These are phyloP conservation scores for Sylvia atricapilla DNA, from an alignment of 2,113 vertebrate genomes.

Conservation along the genomic window DNA sequence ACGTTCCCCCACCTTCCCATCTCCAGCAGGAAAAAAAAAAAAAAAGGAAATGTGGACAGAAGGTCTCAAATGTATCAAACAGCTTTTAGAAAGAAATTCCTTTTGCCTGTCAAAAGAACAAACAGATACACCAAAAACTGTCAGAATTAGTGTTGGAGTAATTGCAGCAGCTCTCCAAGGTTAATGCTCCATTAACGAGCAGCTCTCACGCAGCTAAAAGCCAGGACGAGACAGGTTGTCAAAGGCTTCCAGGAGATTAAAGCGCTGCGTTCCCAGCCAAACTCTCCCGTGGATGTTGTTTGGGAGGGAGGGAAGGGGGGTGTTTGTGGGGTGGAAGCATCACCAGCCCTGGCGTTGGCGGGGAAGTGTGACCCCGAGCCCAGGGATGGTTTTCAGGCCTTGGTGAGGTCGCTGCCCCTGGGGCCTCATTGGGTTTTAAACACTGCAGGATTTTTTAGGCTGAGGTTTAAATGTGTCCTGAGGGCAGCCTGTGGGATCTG, in stretches of 20 bases:
- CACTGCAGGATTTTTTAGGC: not conserved
- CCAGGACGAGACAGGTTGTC: constrained; percentile 72
- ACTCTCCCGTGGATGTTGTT: constrained; percentile 53
- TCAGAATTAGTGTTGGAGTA: constrained; percentile 59
- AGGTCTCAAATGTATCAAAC: constrained; percentile 66
- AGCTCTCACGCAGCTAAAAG: constrained; percentile 66
- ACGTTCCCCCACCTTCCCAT: not conserved
- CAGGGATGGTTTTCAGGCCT: not conserved
- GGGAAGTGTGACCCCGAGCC: rapidly evolving
- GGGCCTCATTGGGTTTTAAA: rapidly evolving
- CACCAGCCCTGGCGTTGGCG: not conserved
- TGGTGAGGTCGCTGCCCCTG: not conserved
- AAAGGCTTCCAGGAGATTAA: constrained; percentile 73
- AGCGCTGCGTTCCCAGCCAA: constrained; percentile 58
- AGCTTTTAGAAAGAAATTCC: constrained; percentile 61
- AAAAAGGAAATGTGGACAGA: constrained; percentile 12
- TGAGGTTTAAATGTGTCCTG: rapidly evolving
- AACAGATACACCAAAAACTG: constrained; percentile 37
- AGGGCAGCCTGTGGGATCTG: not conserved
- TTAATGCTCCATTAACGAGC: constrained; percentile 72
- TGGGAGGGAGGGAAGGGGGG: not conserved
- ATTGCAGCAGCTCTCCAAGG: constrained; percentile 71
- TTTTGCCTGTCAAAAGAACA: constrained; percentile 55
- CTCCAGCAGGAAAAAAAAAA: not conserved
- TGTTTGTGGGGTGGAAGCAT: not conserved